Conservation (phyloP, 2,113 vertebrate genomes). For the Pica pica region DNA sequence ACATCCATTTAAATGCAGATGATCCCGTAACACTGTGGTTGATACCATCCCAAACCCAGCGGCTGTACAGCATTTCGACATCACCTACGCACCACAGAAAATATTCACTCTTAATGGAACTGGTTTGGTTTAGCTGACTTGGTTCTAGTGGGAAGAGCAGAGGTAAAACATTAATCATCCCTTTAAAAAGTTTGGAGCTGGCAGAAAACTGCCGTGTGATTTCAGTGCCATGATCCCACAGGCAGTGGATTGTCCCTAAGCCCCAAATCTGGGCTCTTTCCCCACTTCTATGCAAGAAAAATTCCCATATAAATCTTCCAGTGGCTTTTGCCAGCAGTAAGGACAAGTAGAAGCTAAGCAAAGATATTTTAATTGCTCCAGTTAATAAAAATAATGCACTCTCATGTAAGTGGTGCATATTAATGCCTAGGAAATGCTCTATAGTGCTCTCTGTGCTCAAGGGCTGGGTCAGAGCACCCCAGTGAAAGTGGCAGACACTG, state of each 20-base stretch:
- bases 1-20: not conserved
- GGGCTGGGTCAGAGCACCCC: not conserved
- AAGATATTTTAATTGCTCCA: not conserved
- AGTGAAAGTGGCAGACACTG: not conserved
- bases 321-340: not conserved
- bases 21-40: fast-evolving
- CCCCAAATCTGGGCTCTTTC: not conserved
- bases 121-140: not conserved
- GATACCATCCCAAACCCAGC: not conserved
- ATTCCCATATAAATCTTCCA: slow-evolving; percentile 9
- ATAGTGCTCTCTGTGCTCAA: not conserved
- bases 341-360: not conserved
- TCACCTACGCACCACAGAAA: not conserved
- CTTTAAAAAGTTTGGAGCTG: not conserved
- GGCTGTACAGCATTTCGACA: not conserved
- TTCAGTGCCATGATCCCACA: not conserved
- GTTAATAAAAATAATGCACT: not conserved
- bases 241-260: not conserved
- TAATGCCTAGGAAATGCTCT: not conserved
- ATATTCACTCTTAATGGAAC: not conserved
- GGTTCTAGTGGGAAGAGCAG: not conserved
- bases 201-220: not conserved
- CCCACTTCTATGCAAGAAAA: not conserved
- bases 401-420: fast-evolving
- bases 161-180: not conserved